phyloP scores from a whole-genome alignment of 2,888 invertebrate species.

The Cryptus armator region DNA sequence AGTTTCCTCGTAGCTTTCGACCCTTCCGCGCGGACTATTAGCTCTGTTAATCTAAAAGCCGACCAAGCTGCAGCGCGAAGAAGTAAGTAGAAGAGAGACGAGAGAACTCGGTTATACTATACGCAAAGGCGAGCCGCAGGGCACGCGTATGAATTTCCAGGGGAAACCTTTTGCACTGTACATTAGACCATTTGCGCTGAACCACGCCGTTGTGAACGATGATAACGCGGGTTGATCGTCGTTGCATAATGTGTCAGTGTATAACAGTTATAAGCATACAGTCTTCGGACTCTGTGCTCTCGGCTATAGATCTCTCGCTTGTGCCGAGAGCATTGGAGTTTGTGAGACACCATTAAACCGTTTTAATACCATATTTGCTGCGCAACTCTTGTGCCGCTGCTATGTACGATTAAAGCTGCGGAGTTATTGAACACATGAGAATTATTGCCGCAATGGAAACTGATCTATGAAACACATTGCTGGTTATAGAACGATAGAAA shows the following conservation, averaged over 20 bases:
- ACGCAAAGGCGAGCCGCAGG: conserved; percentile 3
- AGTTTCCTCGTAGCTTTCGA: conserved; percentile 18
- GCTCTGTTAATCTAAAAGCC: conserved; percentile 2
- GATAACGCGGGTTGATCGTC: conserved; percentile 33
- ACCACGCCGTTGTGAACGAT: neutral
- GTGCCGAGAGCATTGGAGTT: conserved; percentile 27
- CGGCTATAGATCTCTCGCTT: neutral
- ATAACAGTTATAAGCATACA: neutral
- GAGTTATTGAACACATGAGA: neutral
- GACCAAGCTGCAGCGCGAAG: neutral
- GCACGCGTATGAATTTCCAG: neutral
- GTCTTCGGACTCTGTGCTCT: neutral
- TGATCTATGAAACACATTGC: neutral
- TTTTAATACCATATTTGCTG: conserved; percentile 29
- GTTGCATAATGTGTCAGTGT: conserved; percentile 32
- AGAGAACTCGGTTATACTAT: neutral
- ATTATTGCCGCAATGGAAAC: neutral
- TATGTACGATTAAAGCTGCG: neutral
- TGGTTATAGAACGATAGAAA: neutral
- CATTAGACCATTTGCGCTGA: conserved; percentile 7
- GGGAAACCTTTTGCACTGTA: neutral
- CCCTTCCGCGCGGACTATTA: conserved; percentile 1
- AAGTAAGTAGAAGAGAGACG: neutral
- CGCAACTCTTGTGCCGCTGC: neutral
- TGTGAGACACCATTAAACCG: conserved; percentile 40